Evolutionary conservation across 2,888 invertebrate genomes (phyloP).

Genomic region (Platynereis dumerilii): DNA sequence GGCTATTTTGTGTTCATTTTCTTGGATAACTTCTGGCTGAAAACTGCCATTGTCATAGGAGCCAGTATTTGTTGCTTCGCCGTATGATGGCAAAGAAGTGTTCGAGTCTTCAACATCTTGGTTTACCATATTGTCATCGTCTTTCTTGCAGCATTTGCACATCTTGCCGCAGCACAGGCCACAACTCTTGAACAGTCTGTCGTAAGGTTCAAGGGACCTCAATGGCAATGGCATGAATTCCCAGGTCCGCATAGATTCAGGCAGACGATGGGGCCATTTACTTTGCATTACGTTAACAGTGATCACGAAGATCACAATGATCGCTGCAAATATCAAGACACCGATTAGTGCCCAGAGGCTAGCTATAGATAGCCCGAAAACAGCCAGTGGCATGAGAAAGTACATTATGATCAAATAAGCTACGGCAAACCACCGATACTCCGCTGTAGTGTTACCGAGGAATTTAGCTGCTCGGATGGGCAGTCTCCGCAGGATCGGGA

Average conservation of each 20-base stretch:
- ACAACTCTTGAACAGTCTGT: slow-evolving; percentile 25
- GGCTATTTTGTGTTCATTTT: no score
- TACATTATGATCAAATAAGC: slow-evolving; percentile 47
- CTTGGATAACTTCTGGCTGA: no score
- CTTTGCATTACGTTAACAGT: slow-evolving; percentile 42
- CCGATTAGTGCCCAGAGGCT: slow-evolving; percentile 40
- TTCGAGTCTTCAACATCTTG: no score
- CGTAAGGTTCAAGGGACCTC: slow-evolving; percentile 42
- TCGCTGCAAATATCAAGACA: slow-evolving; percentile 38
- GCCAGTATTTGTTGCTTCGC: no score
- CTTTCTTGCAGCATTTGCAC: no score
- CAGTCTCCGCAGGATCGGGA: slow-evolving; percentile 65
- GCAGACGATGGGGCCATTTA: slow-evolving; percentile 39
- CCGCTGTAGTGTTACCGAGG: slow-evolving; percentile 65
- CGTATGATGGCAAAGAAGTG: no score
- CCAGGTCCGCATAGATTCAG: slow-evolving; percentile 42
- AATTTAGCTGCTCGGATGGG: slow-evolving; percentile 65
- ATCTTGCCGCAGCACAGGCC: slow-evolving; percentile 33
- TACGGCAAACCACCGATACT: slow-evolving; percentile 67
- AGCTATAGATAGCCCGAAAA: slow-evolving; percentile 46
- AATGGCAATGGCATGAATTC: slow-evolving; percentile 44
- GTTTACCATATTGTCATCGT: no score
- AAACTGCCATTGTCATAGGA: no score
- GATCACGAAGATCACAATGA: slow-evolving; percentile 34
- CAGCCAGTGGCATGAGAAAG: slow-evolving; percentile 39